Conservation (phyloP, 2,888 invertebrate species). For the Pegoplata infirma region DNA sequence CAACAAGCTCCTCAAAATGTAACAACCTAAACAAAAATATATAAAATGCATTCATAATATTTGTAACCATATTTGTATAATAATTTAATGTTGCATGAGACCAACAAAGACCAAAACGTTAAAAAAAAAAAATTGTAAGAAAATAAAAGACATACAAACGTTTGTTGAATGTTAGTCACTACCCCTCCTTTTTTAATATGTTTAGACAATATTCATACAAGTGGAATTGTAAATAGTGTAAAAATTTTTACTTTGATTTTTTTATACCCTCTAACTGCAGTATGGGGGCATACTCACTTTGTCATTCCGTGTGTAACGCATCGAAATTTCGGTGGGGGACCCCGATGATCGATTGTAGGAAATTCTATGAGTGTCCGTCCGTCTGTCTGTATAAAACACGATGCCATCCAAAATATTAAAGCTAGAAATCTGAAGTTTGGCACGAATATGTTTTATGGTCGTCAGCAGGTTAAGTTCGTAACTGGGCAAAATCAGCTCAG, state of each 20-base stretch:
- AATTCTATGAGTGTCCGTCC: no score
- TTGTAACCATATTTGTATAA: slow-evolving; percentile 63
- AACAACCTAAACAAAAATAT: slow-evolving; percentile 46
- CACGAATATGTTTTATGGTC: no score
- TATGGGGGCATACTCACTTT: no score
- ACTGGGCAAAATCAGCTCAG: no score
- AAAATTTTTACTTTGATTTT: slow-evolving; percentile 46
- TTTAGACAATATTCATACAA: slow-evolving; percentile 48
- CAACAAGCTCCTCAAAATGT: slow-evolving; percentile 61
- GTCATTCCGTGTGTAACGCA: no score
- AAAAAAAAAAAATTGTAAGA: not conserved
- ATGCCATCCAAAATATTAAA: no score
- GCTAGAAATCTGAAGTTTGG: no score
- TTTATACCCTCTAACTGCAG: no score
- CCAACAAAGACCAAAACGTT: slow-evolving; percentile 40
- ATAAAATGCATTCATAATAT: slow-evolving; percentile 62
- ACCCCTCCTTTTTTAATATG: slow-evolving; percentile 54
- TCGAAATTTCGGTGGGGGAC: no score
- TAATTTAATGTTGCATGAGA: slow-evolving; percentile 63
- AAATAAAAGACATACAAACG: slow-evolving; percentile 8
- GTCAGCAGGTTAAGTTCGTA: no score
- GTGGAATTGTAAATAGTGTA: slow-evolving; percentile 54
- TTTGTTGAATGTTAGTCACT: slow-evolving; percentile 43
- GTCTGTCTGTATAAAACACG: no score
- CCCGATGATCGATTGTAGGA: no score